Evolutionary conservation across 2,888 invertebrate genomes (phyloP), one percentile per base, ranked within the genome.

Genomic region (Cactoblastis cactorum): DNA sequence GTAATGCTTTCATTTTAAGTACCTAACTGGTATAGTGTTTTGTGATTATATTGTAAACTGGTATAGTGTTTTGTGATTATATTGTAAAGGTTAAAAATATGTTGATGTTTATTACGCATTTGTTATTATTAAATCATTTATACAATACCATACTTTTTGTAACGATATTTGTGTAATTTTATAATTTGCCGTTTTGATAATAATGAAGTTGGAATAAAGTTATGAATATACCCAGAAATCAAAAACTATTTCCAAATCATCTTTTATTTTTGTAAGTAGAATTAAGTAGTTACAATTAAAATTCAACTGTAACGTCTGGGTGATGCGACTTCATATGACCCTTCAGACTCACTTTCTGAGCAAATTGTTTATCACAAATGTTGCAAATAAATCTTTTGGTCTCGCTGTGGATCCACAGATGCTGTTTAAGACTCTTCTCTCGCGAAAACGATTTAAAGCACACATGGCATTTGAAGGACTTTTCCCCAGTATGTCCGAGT

Each of bases 361-460:
- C 79, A 49, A 85, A 87, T 35, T 80, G 77, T 41, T 82, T 84
- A 1, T 77, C 65, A 48, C 87, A 87, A 24, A 79, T 50, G 0
- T 63, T n/a, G 50, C 87, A 87, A 0, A 61, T 55, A 45, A 85
- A 87, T 53, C 81, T 62, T 51, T 85, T 86, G 0, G 53, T 67
- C 39, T 83, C 81, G 41, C 75, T 81, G 48, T 87, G 87, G 32
- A 77, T 78, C 85, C 85, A 85, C 79, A 84, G 73, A 45, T 87
- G 86, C 43, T 83, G 83, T 1, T 65, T 67, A 2, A 91, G 61
- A 0, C 83, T 82, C 50, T 86, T 89, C 5, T 80, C 81, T n/a
- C 89, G 82, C 14, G 86, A 78, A 53, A 91, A 92, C 0, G 77
- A 63, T 57, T 91, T 91, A 0, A 70, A 67, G 56, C 92, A 92